These are phyloP conservation scores for Bothrops alternatus DNA, from an alignment of 2,797 vertebrate species.

Conservation along the genomic window DNA sequence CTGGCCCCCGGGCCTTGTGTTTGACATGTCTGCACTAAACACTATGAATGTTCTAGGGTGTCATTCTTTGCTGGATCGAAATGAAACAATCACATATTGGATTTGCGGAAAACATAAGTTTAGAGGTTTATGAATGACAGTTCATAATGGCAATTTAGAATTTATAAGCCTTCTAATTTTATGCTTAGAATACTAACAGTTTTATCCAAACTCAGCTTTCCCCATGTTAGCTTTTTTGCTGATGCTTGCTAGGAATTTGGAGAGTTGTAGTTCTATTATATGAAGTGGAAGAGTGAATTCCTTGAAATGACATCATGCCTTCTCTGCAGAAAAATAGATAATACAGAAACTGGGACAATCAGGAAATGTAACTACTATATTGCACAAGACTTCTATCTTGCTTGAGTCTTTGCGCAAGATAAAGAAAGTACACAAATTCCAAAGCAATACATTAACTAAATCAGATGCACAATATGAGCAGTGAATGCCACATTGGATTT, in stretches of 20 bases:
- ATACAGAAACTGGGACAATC: conserved; percentile 4
- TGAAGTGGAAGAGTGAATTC: conserved; percentile 26
- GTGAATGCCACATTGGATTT: not conserved
- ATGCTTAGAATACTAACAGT: too few relatives aligned
- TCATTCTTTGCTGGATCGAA: not conserved
- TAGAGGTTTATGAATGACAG: not conserved
- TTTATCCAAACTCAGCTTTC: too few relatives aligned
- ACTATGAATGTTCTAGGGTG: not conserved
- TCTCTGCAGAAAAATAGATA: conserved; percentile 20
- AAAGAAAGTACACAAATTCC: conserved; percentile 25
- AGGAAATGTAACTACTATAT: not conserved
- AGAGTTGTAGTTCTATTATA: not conserved
- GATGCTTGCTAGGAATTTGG: too few relatives aligned
- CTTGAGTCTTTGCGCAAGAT: conserved; percentile 31
- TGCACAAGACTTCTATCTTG: conserved; percentile 1
- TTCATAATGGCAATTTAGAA: not conserved
- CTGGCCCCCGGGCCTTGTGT: too few relatives aligned
- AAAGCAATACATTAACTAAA: conserved; percentile 24
- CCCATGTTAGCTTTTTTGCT: too few relatives aligned
- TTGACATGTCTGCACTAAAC: not conserved
- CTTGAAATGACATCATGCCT: not conserved
- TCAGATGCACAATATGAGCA: not conserved
- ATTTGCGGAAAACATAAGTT: not conserved
- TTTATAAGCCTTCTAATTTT: too few relatives aligned
- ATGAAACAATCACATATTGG: not conserved